Evolutionary conservation across 2,797 vertebrate genomes (phyloP).

Genomic region (Perodicticus potto): DNA sequence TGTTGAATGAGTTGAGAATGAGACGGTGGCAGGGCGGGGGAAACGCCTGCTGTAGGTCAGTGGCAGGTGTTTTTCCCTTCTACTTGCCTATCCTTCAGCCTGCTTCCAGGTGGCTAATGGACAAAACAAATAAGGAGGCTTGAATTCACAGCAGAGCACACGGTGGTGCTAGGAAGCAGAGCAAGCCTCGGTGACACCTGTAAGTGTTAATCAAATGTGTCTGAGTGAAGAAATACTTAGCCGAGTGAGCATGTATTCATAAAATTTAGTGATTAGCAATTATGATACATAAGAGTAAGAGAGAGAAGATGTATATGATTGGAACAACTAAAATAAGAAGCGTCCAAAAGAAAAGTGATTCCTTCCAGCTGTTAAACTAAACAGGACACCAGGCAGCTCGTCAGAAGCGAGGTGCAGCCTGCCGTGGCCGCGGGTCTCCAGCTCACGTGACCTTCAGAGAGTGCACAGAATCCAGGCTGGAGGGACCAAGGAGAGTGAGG

Average conservation of each 20-base stretch:
- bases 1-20: background rate
- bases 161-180: background rate
- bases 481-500: background rate
- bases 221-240: background rate
- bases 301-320: background rate
- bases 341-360: background rate
- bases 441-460: background rate
- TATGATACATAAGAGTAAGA: background rate
- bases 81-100: background rate
- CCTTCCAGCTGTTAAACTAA: background rate
- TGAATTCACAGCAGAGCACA: background rate
- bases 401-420: background rate
- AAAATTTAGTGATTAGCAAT: background rate
- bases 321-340: background rate
- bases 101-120: background rate
- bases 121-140: background rate
- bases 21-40: background rate
- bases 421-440: rapidly evolving
- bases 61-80: background rate
- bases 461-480: rapidly evolving
- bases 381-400: rapidly evolving
- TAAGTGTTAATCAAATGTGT: background rate
- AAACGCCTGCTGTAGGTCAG: rapidly evolving
- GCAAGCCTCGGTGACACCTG: rapidly evolving
- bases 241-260: rapidly evolving